phyloP scores from a whole-genome alignment of 2,888 invertebrate species.

The Frankliniella fusca region DNA sequence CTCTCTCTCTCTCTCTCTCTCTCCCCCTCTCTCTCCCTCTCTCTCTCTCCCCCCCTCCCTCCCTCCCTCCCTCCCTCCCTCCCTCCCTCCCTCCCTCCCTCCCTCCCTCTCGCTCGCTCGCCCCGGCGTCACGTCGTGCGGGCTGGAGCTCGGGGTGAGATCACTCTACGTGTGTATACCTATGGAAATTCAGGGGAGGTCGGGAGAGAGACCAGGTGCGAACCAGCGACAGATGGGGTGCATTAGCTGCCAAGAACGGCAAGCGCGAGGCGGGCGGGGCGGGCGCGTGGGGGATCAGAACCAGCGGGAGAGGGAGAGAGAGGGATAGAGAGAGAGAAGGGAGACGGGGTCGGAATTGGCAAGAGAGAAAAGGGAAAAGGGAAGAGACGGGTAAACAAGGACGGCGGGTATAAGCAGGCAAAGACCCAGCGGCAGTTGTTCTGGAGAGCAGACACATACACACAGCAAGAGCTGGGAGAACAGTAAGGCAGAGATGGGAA shows the following conservation, averaged over 20 bases:
- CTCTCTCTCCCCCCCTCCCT: no score
- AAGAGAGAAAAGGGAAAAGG: neutral
- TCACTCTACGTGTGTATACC: constrained; percentile 21
- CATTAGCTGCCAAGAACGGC: constrained; percentile 7
- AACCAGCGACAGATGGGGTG: constrained; percentile 25
- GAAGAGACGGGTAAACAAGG: neutral
- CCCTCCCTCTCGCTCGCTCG: no score
- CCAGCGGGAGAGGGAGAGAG: neutral
- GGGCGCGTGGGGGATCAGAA: no score
- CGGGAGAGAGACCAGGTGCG: constrained; percentile 14
- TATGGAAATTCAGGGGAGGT: constrained; percentile 15
- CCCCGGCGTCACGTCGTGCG: neutral
- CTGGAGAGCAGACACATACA: no score
- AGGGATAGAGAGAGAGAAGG: neutral
- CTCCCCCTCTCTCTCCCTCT: neutral
- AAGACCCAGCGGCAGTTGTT: no score
- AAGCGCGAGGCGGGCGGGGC: no score
- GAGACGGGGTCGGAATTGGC: no score
- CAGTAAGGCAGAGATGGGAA: neutral
- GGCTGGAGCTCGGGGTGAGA: neutral
- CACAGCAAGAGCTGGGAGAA: neutral
- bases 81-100: neutral
- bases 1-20: neutral
- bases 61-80: neutral
- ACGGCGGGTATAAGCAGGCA: no score